A percentile compares a stretch with the other conserved stretches of the same genome.
These are phyloP conservation scores for Solenodon paradoxus DNA, from an alignment of 2,113 vertebrate genomes.

Conservation along the genomic window DNA sequence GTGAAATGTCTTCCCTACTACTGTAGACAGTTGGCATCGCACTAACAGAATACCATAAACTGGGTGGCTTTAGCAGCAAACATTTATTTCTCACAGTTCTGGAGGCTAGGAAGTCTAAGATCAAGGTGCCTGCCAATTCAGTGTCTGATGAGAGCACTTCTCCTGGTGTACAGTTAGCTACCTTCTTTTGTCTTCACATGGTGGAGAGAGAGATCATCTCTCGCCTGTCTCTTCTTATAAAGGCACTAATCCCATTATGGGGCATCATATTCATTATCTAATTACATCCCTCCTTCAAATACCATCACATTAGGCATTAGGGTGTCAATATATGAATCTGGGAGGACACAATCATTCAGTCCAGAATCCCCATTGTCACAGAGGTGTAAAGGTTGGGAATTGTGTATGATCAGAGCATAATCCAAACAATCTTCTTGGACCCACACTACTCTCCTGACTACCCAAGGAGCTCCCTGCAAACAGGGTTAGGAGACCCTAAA, in stretches of 20 bases:
- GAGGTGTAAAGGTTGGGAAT: neutral
- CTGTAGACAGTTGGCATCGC: neutral
- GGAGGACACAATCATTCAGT: neutral
- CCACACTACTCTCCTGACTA: neutral
- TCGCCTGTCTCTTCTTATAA: neutral
- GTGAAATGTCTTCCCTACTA: neutral
- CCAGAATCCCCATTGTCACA: neutral
- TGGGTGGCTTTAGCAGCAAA: neutral
- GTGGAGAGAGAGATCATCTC: neutral
- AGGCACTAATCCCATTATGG: neutral
- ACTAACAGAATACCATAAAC: neutral
- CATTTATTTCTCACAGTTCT: neutral
- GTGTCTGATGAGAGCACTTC: too few relatives aligned
- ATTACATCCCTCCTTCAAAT: neutral
- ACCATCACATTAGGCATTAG: neutral
- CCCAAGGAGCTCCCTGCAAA: neutral
- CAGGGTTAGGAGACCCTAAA: neutral
- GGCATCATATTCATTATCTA: neutral
- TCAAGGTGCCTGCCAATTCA: neutral
- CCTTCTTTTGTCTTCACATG: neutral
- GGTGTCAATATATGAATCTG: neutral
- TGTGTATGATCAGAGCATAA: neutral
- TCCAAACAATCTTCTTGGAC: neutral
- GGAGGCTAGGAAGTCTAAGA: neutral
- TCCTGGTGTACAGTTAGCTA: neutral